phyloP scores from a whole-genome alignment of 1,140 invertebrate genomes.

The Philotrypesis tridentata region DNA sequence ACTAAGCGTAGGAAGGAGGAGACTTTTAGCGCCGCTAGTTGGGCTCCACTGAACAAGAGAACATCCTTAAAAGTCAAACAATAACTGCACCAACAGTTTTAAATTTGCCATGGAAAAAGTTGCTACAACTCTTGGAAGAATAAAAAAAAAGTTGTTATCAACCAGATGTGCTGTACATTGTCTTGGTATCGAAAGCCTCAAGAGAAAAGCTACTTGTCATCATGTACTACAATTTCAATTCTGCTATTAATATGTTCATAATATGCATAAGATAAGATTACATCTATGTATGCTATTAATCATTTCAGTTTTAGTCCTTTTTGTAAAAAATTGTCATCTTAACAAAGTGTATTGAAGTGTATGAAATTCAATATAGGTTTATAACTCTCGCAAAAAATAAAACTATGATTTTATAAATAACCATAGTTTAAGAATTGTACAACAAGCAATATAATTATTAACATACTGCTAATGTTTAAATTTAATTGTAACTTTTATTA shows the following conservation, averaged over 20 bases:
- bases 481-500: no score
- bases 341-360: neutral
- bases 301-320: neutral
- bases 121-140: neutral
- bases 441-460: no score
- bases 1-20: no score
- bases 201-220: neutral
- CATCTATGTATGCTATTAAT: neutral
- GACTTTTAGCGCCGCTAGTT: no score
- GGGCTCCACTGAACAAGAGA: no score
- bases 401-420: no score
- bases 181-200: neutral
- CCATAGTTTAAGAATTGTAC: no score
- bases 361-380: neutral
- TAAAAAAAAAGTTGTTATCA: neutral
- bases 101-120: neutral
- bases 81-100: neutral
- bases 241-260: neutral
- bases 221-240: neutral
- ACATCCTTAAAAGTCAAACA: neutral
- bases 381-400: neutral
- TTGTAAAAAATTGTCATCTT: neutral
- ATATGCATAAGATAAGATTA: neutral
- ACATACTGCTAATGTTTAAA: no score
- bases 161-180: neutral